Evolutionary conservation across 2,888 invertebrate species (phyloP), one percentile per base, ranked within the genome.

Genomic region (Neelides folsomi): DNA sequence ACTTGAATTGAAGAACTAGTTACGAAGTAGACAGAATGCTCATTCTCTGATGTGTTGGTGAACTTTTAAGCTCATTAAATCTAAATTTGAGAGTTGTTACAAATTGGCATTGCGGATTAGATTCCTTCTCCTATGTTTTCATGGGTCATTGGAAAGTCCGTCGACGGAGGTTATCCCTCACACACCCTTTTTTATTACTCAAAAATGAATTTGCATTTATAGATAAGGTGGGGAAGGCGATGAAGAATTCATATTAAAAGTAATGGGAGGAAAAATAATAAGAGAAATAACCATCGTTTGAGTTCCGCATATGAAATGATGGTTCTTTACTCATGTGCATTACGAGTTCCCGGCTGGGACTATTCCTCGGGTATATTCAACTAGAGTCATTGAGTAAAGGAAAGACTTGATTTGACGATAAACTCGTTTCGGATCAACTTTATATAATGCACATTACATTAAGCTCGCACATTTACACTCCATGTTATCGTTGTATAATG

Each of bases 161-260:
- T 27, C 27, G 27, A 27, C 27, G 27, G 27, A 27, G 27, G 27
- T 27, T 27, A 5, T 7, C 27, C 54, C 52, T 57, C 57, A 57
- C 57, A 27, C 27, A 57, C 57, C 57, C 57, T 52, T 54, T 57
- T 57, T 57, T 57, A 54, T 54, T 51, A 39, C 52, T 52, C 27
- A 7, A 47, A 54, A 57, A 54, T 57, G 57, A 54, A 57, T 57
- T 57, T 57, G 57, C 57, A 54, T 56, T 56, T 56, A 54, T 56
- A 54, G 54, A 54, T 46, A 37, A 13, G n/a, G 39, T 39, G 27
- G 27, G 27, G 27, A 27, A 27, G 27, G 7, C 27, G 27, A 27
- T 27, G 27, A 27, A 27, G 27, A 27, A 27, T 27, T 27, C 27
- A 27, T 27, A 27, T 27, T 27, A 27, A 27, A 27, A 27, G 27